A percentile compares a stretch with the other conserved stretches of the same genome.
These are phyloP conservation scores for Tenebrosternarchus preto DNA, from an alignment of 2,113 vertebrate species.

Conservation along the genomic window DNA sequence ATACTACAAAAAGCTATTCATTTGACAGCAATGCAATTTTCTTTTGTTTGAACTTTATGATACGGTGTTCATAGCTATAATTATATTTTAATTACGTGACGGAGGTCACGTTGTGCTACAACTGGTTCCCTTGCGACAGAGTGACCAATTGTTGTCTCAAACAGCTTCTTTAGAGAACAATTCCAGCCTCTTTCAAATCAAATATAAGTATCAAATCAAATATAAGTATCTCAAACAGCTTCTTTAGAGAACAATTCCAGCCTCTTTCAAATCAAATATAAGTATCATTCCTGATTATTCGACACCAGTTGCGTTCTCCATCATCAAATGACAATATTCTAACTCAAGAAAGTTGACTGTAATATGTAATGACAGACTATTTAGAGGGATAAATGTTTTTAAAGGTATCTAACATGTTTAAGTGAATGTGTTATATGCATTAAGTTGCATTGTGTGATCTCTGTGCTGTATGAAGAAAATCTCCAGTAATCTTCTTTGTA, in stretches of 20 bases:
- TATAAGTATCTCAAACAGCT: neutral
- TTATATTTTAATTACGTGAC: conserved; percentile 23
- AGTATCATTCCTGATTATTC: no score
- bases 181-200: neutral
- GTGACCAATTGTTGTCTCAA: conserved; percentile 12
- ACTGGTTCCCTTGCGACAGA: neutral
- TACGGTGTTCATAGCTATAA: conserved; percentile 37
- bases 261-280: neutral
- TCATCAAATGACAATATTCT: no score
- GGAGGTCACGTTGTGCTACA: conserved; percentile 12
- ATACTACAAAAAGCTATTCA: conserved; percentile 21
- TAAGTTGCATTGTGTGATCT: no score
- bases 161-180: neutral
- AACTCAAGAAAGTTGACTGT: no score
- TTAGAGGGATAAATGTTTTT: no score
- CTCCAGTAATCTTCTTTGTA: no score
- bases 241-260: neutral
- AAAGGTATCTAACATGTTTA: no score
- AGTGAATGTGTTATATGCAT: no score
- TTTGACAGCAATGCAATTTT: conserved; percentile 28
- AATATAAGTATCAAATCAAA: no score
- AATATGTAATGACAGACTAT: no score
- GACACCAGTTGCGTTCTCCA: no score
- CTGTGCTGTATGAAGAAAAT: no score
- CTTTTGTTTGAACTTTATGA: conserved; percentile 41